Base-by-base conservation (phyloP, 1,140 invertebrate genomes). In the Caligus rogercresseyi region DNA sequence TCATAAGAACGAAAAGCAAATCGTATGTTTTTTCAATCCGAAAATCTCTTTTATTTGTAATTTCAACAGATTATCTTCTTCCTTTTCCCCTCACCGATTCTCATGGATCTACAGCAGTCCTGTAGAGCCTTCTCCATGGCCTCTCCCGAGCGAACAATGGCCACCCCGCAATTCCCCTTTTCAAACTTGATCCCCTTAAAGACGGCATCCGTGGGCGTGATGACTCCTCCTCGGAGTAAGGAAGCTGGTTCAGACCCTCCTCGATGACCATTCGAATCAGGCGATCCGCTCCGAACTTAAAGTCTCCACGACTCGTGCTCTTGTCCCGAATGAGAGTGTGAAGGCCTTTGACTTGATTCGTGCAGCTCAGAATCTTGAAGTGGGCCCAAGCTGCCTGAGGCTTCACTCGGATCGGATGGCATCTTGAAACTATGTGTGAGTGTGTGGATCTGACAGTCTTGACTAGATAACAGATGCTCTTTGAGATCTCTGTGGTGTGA, bases 111-210 rank as follows among this genome's bases (percentile, higher is more conserved):
- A 75, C 94, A 98, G 74, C 94, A 98, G 72, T 98, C 93, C 19
- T 63, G 61, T n/a, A 63, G 54, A 24, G 83, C 83, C 74, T 89
- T 86, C 73, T 99, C 95, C 95, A 98, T 99, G 18, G 93, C 92
- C 74, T 98, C 95, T 54, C 94, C 93, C 72, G 78, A 81, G 67
- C 92, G 77, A 18, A 96, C 88, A 70, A 97, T 92, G 51, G 89
- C 93, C n/a, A 98, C 94, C 11, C 94, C 95, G 77, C 94, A 98
- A 73, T 97, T 98, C 25, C 94, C 93, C 68, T 91, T 68, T 43
- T 67, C 65, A 63, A 67, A 69, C 51, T 87, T 86, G 0, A 98
- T 75, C 1, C 95, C 95, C 70, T 89, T 79, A 72, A 97, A 98
- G 16, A 80, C 75, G 57, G 84, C 85, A 67, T 83, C 89, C 15